phyloP scores from a whole-genome alignment of 2,113 vertebrate species.

The Platysternon megacephalum region DNA sequence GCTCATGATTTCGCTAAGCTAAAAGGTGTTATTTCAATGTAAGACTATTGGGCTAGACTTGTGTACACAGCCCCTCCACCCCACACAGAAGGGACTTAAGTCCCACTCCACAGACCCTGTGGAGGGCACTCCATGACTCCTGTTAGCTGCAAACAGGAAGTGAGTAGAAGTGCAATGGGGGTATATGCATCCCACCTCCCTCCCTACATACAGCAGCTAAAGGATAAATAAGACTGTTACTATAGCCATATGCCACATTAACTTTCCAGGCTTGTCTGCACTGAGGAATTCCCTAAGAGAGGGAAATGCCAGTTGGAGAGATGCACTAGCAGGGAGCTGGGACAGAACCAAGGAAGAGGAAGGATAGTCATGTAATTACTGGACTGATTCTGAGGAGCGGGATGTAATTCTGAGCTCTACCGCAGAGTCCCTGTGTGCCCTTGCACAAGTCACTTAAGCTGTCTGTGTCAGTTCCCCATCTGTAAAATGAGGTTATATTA shows the following conservation, averaged over 20 bases:
- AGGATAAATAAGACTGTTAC: background rate
- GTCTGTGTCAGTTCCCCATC: background rate
- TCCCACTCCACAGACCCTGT: background rate
- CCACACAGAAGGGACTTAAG: background rate
- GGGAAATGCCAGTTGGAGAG: background rate
- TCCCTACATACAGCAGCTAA: too few relatives aligned
- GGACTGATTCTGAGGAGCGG: too few relatives aligned
- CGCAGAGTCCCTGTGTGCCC: background rate
- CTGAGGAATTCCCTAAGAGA: background rate
- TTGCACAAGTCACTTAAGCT: background rate
- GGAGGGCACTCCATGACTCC: background rate
- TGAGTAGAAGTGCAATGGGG: background rate
- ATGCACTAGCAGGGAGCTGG: background rate
- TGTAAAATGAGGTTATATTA: background rate
- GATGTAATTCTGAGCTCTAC: background rate
- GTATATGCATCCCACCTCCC: background rate
- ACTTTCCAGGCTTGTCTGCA: background rate
- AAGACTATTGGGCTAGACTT: background rate
- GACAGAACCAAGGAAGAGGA: background rate
- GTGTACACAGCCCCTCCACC: background rate
- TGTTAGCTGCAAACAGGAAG: background rate
- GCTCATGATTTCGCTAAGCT: background rate
- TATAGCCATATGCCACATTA: background rate
- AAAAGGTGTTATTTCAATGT: accelerated
- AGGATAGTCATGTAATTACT: background rate